These are phyloP conservation scores for Atrichornis clamosus DNA, from an alignment of 2,113 vertebrate species.

Conservation along the genomic window DNA sequence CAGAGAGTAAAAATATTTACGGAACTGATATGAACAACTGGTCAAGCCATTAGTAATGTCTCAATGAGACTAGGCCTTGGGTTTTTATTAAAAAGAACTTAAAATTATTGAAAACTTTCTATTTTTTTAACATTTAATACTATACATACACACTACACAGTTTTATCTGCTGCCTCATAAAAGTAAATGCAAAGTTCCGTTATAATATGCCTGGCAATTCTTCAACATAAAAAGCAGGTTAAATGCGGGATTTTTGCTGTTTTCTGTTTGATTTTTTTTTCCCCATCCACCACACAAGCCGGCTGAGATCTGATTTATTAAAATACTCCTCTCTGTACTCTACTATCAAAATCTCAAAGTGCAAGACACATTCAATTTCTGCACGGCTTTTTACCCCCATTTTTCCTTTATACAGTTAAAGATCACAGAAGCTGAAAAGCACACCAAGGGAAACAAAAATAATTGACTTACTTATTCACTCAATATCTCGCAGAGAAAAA, in stretches of 20 bases:
- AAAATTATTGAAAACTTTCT: not conserved
- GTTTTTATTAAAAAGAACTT: not conserved
- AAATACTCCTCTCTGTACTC: not conserved
- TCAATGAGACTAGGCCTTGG: not conserved
- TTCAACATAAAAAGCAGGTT: not conserved
- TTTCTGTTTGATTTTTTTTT: fast-evolving
- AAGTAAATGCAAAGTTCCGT: not conserved
- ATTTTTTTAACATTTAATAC: not conserved
- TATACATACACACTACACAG: fast-evolving
- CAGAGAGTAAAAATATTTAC: not conserved
- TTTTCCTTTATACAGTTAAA: not conserved
- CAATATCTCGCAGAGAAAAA: not conserved
- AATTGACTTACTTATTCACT: not conserved
- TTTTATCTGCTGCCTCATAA: not conserved
- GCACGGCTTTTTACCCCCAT: fast-evolving
- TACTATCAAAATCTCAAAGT: not conserved
- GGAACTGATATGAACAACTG: not conserved
- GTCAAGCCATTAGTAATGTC: not conserved
- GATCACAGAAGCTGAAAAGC: not conserved
- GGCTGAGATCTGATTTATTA: not conserved
- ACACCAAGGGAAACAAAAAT: not conserved
- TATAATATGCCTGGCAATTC: not conserved
- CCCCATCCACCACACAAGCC: fast-evolving
- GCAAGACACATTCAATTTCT: not conserved
- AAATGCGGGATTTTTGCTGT: fast-evolving